Evolutionary conservation across 1,140 invertebrate genomes (phyloP), one percentile per base, ranked within the genome.

Genomic region (Apis cerana): DNA sequence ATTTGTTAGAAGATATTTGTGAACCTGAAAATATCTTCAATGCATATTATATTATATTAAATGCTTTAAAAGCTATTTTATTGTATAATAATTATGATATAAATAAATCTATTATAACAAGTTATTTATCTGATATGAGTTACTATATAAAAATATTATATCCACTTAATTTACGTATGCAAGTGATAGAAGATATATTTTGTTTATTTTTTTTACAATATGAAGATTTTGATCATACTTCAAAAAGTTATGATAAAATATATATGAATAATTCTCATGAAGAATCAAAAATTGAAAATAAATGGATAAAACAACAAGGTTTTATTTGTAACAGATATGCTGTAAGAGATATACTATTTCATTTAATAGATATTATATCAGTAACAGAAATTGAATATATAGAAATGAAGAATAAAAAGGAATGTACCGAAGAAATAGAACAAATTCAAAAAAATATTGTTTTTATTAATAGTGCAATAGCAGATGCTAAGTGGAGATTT

Each of bases 251-350:
- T 33, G 88, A 90, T 11, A 90, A 91, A 3, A 67, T 23, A 0
- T 68, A 89, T 43, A 82, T 52, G 43, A 48, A 65, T 48, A 72
- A 48, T 48, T 84, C 50, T 1, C 19, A 71, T 19, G 75, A 81
- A 33, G 69, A 61, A 65, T 56, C 13, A 54, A 33, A 75, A 61
- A 62, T 69, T 13, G 65, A 33, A 5, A 61, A 56, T 21, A 88
- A 69, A 21, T 61, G 10, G 1, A 13, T 62, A 4, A 76, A 79
- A 52, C 43, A 80, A 13, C 56, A 54, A 52, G 91, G 90, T 23
- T 93, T 93, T 72, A 59, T 92, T 48, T 90, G 90, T 70, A 93
- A 93, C 69, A 93, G 91, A 85, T 92, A 91, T 79, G 84, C 85
- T 9, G 80, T 91, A 11, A 90, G 89, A 76, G 89, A 92, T 62